Evolutionary conservation across 1,140 invertebrate genomes (phyloP).

Genomic region (Drosophila ercepeae): DNA sequence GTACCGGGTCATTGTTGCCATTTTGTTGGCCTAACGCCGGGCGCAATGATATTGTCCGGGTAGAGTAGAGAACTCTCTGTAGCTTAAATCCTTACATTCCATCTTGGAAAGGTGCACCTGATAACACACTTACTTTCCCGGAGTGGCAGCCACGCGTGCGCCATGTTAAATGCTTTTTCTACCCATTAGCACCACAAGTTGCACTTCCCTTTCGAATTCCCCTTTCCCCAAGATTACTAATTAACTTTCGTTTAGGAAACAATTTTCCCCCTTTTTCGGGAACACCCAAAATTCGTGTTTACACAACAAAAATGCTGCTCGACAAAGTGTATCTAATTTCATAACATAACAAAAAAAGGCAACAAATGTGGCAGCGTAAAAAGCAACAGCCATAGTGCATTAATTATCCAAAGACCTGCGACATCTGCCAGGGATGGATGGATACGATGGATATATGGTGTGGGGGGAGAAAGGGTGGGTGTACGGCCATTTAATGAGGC

Average conservation of each 20-base stretch:
- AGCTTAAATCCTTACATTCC: not conserved
- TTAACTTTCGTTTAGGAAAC: constrained; percentile 77
- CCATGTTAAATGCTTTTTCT: constrained; percentile 62
- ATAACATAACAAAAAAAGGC: constrained; percentile 48
- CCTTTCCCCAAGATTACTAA: constrained; percentile 42
- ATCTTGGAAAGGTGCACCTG: no score
- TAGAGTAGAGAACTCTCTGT: no score
- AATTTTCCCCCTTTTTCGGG: constrained; percentile 30
- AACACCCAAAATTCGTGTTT: constrained; percentile 56
- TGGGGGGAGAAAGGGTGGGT: constrained; percentile 8
- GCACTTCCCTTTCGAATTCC: not conserved
- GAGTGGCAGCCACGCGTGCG: constrained; percentile 41
- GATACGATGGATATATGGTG: not conserved
- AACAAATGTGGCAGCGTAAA: constrained; percentile 72
- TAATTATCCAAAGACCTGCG: constrained; percentile 76
- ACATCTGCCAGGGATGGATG: constrained; percentile 55
- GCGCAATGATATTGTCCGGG: constrained; percentile 22
- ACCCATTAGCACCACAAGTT: constrained; percentile 57
- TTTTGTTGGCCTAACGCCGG: constrained; percentile 63
- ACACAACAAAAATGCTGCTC: constrained; percentile 72
- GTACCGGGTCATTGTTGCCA: constrained; percentile 56
- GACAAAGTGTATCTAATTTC: constrained; percentile 79
- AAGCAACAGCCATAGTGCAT: constrained; percentile 77
- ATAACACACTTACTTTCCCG: not conserved
- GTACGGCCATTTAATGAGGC: constrained; percentile 71